Conservation (phyloP, 2,888 invertebrate genomes). For the Lutraria lutraria region DNA sequence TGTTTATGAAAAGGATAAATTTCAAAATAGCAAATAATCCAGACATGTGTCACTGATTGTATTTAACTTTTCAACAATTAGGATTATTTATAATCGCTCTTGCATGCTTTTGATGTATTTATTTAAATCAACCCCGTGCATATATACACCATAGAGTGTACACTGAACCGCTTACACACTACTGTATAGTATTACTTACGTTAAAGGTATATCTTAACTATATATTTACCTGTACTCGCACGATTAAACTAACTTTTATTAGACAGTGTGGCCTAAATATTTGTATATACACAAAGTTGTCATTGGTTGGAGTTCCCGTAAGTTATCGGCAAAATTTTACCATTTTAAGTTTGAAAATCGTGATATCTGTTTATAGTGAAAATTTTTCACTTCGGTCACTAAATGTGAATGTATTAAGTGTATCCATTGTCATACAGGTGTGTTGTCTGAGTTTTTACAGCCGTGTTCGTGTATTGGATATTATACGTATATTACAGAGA, state of each 20-base stretch:
- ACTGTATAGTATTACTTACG: not conserved
- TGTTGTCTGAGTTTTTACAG: not conserved
- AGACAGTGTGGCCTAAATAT: not conserved
- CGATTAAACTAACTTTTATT: not conserved
- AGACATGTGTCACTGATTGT: not conserved
- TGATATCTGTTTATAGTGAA: not conserved
- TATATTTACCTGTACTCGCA: not conserved
- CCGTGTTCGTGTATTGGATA: conserved; percentile 6
- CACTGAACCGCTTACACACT: not conserved
- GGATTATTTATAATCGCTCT: not conserved
- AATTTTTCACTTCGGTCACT: not conserved
- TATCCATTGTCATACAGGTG: not conserved
- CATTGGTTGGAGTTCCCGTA: not conserved
- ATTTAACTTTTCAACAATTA: not conserved
- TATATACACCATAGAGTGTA: not conserved
- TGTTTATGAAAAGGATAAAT: not conserved
- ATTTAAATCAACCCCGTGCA: not conserved
- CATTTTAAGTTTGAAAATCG: conserved; percentile 6
- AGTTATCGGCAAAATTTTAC: not conserved
- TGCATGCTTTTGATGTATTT: not conserved
- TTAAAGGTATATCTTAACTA: conserved; percentile 1
- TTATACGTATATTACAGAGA: not conserved
- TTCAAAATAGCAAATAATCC: not conserved
- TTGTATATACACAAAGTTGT: not conserved
- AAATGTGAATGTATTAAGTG: not conserved